Evolutionary conservation across 2,113 vertebrate species (phyloP).

Genomic region (Alosa alosa): DNA sequence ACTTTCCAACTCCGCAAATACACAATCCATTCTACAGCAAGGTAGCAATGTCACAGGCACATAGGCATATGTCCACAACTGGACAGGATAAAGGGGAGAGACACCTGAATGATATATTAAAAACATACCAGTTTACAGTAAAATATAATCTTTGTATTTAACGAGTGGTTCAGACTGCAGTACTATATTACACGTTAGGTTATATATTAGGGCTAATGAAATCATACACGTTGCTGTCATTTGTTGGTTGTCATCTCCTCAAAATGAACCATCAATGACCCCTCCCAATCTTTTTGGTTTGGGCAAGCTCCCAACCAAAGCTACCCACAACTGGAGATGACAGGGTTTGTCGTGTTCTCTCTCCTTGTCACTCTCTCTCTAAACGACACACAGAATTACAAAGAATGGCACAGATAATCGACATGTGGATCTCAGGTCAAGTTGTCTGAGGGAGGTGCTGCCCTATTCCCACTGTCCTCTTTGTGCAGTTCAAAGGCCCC

Average conservation of each 20-base stretch:
- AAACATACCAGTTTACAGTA: slow-evolving; percentile 38
- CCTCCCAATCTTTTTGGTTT: background rate
- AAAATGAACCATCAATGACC: background rate
- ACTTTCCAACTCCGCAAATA: slow-evolving; percentile 6
- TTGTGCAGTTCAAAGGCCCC: slow-evolving; percentile 54
- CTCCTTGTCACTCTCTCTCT: slow-evolving; percentile 25
- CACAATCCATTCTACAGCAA: slow-evolving; percentile 43
- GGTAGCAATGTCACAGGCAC: slow-evolving; percentile 64
- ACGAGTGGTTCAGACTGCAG: slow-evolving; percentile 18
- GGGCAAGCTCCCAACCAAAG: background rate
- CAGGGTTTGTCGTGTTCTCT: slow-evolving; percentile 18
- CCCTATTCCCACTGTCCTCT: slow-evolving; percentile 53
- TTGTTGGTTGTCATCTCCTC: slow-evolving; percentile 1
- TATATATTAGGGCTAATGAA: slow-evolving; percentile 1
- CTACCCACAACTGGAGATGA: background rate
- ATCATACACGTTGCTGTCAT: background rate
- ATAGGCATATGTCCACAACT: slow-evolving; percentile 53
- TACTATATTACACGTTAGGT: background rate
- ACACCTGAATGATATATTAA: slow-evolving; percentile 59
- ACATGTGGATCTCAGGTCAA: slow-evolving; percentile 63
- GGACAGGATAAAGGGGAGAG: slow-evolving; percentile 47
- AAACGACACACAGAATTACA: slow-evolving; percentile 37
- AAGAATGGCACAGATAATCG: slow-evolving; percentile 21
- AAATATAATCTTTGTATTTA: slow-evolving; percentile 32
- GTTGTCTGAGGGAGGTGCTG: slow-evolving; percentile 56